Conservation (phyloP, 2,113 vertebrate species). For the Bos javanicus region DNA sequence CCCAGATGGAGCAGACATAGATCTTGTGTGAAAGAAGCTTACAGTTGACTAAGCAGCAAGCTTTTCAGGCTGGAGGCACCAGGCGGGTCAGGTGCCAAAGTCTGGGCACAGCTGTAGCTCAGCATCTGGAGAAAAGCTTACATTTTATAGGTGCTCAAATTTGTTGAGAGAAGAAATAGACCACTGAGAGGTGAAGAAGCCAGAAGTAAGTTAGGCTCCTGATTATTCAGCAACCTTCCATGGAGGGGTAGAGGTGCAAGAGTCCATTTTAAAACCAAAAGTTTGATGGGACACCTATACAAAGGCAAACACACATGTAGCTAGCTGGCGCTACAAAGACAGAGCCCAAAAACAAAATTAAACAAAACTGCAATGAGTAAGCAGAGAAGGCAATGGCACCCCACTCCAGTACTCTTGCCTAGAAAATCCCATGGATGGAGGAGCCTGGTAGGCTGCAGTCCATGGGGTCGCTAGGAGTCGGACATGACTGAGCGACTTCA, state of each 20-base stretch:
- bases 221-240: not conserved
- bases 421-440: too few relatives aligned
- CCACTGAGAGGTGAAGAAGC: not conserved
- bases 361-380: not conserved
- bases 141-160: not conserved
- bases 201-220: not conserved
- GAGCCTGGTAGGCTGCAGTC: too few relatives aligned
- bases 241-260: accelerated
- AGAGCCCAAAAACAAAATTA: not conserved
- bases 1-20: not conserved
- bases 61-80: not conserved
- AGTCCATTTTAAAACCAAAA: not conserved
- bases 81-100: not conserved
- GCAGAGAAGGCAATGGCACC: too few relatives aligned
- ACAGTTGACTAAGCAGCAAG: not conserved
- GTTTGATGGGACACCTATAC: not conserved
- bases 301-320: not conserved
- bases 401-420: too few relatives aligned
- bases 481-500: too few relatives aligned
- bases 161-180: not conserved
- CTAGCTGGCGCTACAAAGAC: not conserved
- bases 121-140: not conserved
- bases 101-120: not conserved
- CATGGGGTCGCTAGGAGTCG: too few relatives aligned
- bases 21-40: not conserved